Evolutionary conservation across 2,797 vertebrate species (phyloP).

Genomic region (Diplodus sargus): DNA sequence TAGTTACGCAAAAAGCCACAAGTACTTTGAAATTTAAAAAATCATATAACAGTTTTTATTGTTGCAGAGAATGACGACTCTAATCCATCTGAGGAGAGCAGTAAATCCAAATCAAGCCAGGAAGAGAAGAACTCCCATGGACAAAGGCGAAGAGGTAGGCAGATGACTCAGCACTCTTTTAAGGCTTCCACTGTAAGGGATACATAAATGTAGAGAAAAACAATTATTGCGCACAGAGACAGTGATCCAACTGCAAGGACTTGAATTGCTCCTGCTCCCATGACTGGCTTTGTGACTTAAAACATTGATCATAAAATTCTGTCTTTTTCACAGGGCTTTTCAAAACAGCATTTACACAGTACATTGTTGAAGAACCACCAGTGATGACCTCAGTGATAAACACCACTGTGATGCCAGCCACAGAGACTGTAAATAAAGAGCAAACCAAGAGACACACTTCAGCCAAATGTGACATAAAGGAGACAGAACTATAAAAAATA

Average conservation of each 20-base stretch:
- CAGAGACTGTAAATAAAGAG: neutral
- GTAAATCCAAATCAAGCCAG: slow-evolving; percentile 88
- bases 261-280: neutral
- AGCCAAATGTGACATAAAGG: slow-evolving; percentile 66
- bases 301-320: neutral
- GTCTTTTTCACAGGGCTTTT: slow-evolving; percentile 66
- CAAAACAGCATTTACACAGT: slow-evolving; percentile 80
- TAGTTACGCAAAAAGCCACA: neutral
- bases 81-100: slow-evolving; percentile 89
- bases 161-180: neutral
- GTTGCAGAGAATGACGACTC: slow-evolving; percentile 91
- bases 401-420: slow-evolving; percentile 33
- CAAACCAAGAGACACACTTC: slow-evolving; percentile 20
- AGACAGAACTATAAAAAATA: slow-evolving; percentile 78
- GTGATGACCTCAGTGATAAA: slow-evolving; percentile 59
- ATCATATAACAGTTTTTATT: slow-evolving; percentile 60
- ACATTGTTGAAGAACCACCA: slow-evolving; percentile 64
- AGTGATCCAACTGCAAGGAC: neutral
- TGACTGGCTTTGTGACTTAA: neutral
- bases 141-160: slow-evolving; percentile 68
- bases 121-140: slow-evolving; percentile 84
- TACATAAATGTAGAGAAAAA: neutral
- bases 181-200: neutral
- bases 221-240: slow-evolving; percentile 3
- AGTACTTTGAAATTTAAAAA: neutral